phyloP scores from a whole-genome alignment of 2,888 invertebrate genomes.

The Caenorhabditis auriculariae region DNA sequence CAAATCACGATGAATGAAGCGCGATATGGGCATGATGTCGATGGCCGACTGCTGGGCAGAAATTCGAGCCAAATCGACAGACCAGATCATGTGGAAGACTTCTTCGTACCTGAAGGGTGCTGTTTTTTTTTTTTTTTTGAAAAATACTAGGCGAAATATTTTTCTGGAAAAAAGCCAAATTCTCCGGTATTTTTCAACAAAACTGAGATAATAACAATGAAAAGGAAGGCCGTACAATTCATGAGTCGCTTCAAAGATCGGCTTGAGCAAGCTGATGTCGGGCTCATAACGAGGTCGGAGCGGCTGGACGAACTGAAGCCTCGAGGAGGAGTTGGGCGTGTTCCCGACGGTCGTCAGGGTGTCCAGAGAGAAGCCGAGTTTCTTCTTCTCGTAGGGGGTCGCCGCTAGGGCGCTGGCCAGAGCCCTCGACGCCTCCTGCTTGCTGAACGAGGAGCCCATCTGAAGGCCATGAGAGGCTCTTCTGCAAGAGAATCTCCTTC shows the following conservation, averaged over 20 bases:
- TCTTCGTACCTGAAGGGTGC: conserved; percentile 21
- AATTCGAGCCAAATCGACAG: conserved; percentile 24
- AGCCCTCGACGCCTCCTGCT: conserved; percentile 14
- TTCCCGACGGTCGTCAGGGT: conserved; percentile 15
- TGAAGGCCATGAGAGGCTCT: conserved; percentile 20
- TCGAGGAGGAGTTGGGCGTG: conserved; percentile 28
- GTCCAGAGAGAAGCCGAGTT: conserved; percentile 17
- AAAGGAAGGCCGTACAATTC: conserved; percentile 1
- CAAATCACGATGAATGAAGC: neutral
- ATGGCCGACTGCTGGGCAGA: neutral
- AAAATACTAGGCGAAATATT: neutral
- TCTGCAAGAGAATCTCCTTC: too few relatives aligned
- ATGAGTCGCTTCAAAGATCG: conserved; percentile 12
- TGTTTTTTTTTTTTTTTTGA: neutral
- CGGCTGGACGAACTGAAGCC: conserved; percentile 33
- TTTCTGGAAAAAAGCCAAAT: neutral
- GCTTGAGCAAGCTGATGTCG: conserved; percentile 16
- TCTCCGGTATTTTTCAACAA: conserved; percentile 5
- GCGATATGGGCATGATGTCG: neutral
- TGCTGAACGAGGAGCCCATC: conserved; percentile 11
- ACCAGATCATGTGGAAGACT: conserved; percentile 42
- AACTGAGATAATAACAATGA: conserved; percentile 1
- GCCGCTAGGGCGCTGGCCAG: conserved; percentile 14
- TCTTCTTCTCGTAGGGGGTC: conserved; percentile 6
- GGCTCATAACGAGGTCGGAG: conserved; percentile 26